A percentile compares a stretch with the other conserved stretches of the same genome.
Evolutionary conservation across 1,140 invertebrate species (phyloP).

Genomic region (Sitobion miscanthi): DNA sequence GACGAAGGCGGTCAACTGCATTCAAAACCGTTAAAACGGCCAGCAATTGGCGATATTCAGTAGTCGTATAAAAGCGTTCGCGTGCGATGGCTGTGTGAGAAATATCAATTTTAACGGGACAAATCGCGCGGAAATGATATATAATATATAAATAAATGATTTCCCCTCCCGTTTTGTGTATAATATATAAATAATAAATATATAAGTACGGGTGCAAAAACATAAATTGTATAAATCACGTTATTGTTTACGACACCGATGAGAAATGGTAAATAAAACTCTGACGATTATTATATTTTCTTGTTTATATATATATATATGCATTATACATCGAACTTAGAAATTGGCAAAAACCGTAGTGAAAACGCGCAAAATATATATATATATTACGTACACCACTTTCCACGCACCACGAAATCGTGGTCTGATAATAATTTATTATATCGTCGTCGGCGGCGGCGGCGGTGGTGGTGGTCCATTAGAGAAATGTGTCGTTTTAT

Average conservation of each 20-base stretch:
- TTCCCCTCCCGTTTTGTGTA: not conserved
- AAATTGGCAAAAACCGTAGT: slow-evolving; percentile 15
- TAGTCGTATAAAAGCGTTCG: not conserved
- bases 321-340: not conserved
- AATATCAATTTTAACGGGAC: slow-evolving; percentile 26
- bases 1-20: not conserved
- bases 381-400: not conserved
- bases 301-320: not conserved
- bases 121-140: slow-evolving; percentile 26
- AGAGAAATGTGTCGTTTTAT: slow-evolving; percentile 27
- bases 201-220: not conserved
- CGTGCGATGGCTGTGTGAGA: not conserved
- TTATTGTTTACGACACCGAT: slow-evolving; percentile 5
- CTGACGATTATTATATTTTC: not conserved
- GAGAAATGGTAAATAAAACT: slow-evolving; percentile 21
- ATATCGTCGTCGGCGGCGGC: not conserved
- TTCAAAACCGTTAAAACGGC: not conserved
- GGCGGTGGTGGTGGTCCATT: not conserved
- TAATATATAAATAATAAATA: slow-evolving; percentile 6
- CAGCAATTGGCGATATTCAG: not conserved
- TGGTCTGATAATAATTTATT: slow-evolving; percentile 1
- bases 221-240: slow-evolving; percentile 5
- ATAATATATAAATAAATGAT: not conserved
- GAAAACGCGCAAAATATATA: no score
- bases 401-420: not conserved